phyloP scores from a whole-genome alignment of 2,888 invertebrate species.

The Heteromurus nitidus region DNA sequence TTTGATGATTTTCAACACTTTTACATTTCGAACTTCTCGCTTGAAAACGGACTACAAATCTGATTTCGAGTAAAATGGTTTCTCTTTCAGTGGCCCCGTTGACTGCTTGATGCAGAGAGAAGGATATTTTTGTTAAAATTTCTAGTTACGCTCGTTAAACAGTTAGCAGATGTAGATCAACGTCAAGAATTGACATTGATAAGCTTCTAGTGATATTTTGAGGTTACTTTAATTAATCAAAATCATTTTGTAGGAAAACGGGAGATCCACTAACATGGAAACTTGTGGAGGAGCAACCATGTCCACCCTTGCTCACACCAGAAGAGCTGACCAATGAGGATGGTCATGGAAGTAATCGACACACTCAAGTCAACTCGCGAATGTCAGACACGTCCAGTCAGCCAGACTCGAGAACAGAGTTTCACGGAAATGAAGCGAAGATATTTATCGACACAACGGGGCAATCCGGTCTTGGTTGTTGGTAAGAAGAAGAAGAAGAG shows the following conservation, averaged over 20 bases:
- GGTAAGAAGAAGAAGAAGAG: constrained; percentile 61
- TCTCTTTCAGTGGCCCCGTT: constrained; percentile 52
- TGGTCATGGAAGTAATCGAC: constrained; percentile 42
- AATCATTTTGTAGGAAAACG: constrained; percentile 81
- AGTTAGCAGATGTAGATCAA: too few relatives aligned
- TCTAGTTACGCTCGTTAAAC: too few relatives aligned
- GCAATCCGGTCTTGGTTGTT: constrained; percentile 73
- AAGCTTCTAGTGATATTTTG: too few relatives aligned
- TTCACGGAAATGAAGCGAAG: constrained; percentile 71
- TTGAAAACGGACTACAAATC: constrained; percentile 24
- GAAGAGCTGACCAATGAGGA: constrained; percentile 56
- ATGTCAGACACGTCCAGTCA: constrained; percentile 72
- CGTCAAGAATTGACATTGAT: too few relatives aligned
- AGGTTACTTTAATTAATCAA: background rate
- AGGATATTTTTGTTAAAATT: too few relatives aligned
- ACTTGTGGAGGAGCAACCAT: constrained; percentile 80
- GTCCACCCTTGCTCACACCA: constrained; percentile 44
- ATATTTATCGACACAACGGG: constrained; percentile 73
- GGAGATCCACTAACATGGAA: constrained; percentile 90
- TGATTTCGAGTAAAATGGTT: constrained; percentile 19
- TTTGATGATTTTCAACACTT: constrained; percentile 12
- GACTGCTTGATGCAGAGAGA: too few relatives aligned
- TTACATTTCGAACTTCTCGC: constrained; percentile 5
- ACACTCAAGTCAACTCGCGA: constrained; percentile 57
- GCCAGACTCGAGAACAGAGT: constrained; percentile 68